These are phyloP conservation scores for Hyposmocoma kahamanoa DNA, from an alignment of 1,140 invertebrate species.

Conservation along the genomic window DNA sequence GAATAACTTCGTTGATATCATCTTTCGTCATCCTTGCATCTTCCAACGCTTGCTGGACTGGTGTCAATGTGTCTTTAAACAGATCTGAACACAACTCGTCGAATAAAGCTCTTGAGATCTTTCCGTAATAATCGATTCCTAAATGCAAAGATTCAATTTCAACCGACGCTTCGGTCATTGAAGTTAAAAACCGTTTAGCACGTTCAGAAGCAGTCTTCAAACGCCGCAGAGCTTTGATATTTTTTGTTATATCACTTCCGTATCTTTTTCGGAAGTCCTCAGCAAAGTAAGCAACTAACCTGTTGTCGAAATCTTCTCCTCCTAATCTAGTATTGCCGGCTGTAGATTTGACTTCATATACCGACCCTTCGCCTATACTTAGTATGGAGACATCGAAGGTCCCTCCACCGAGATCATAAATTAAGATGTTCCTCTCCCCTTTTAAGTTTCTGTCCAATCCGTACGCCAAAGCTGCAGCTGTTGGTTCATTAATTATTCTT, in stretches of 20 bases:
- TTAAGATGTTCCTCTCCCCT: conserved; percentile 76
- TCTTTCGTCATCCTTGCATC: conserved; percentile 79
- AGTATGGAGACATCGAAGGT: conserved; percentile 87
- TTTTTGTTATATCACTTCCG: conserved; percentile 66
- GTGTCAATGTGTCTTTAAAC: conserved; percentile 57
- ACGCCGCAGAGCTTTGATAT: conserved; percentile 75
- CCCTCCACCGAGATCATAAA: conserved; percentile 79
- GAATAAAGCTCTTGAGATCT: conserved; percentile 50
- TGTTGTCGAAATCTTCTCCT: conserved; percentile 87
- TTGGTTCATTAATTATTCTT: conserved; percentile 83
- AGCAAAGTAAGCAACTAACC: conserved; percentile 79
- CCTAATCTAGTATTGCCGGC: conserved; percentile 77
- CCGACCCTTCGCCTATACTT: conserved; percentile 80
- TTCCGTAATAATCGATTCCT: conserved; percentile 39
- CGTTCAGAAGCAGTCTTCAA: conserved; percentile 87
- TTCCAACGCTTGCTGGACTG: conserved; percentile 65
- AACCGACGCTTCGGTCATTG: conserved; percentile 82
- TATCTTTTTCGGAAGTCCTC: conserved; percentile 69
- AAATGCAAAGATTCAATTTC: conserved; percentile 86
- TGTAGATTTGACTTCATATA: conserved; percentile 81
- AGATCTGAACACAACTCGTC: conserved; percentile 73
- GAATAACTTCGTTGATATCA: conserved; percentile 79
- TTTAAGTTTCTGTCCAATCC: conserved; percentile 79
- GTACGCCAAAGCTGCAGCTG: conserved; percentile 82
- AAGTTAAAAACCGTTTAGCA: conserved; percentile 86